phyloP scores from a whole-genome alignment of 2,113 vertebrate species.

The Alligator sinensis region DNA sequence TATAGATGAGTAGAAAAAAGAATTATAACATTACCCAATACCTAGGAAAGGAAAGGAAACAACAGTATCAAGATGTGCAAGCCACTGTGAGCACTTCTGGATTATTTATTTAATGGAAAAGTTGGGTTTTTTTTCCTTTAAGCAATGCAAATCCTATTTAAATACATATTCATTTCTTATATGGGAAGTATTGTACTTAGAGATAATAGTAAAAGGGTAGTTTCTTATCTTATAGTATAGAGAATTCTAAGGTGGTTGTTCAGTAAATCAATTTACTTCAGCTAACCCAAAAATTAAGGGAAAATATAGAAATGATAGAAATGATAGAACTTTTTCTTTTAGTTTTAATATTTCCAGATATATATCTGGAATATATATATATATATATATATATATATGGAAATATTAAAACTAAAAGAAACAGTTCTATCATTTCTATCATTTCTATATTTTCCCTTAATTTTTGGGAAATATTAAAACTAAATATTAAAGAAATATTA shows the following conservation, averaged over 20 bases:
- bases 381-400: no score
- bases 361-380: no score
- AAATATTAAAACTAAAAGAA: no score
- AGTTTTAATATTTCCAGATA: no score
- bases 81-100: fast-evolving
- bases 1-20: not conserved
- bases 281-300: not conserved
- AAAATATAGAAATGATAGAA: not conserved
- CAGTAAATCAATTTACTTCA: not conserved
- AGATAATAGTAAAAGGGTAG: no score
- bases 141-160: not conserved
- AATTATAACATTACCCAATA: not conserved
- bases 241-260: not conserved
- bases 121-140: not conserved
- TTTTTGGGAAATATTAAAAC: not conserved
- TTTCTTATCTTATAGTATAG: fast-evolving
- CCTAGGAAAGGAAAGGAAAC: not conserved
- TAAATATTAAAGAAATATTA: no score
- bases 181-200: not conserved
- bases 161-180: not conserved
- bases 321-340: not conserved
- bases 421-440: not conserved
- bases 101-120: not conserved
- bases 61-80: not conserved
- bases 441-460: not conserved